These are phyloP conservation scores for Lathronympha strigana DNA, from an alignment of 2,888 invertebrate species.

Conservation along the genomic window DNA sequence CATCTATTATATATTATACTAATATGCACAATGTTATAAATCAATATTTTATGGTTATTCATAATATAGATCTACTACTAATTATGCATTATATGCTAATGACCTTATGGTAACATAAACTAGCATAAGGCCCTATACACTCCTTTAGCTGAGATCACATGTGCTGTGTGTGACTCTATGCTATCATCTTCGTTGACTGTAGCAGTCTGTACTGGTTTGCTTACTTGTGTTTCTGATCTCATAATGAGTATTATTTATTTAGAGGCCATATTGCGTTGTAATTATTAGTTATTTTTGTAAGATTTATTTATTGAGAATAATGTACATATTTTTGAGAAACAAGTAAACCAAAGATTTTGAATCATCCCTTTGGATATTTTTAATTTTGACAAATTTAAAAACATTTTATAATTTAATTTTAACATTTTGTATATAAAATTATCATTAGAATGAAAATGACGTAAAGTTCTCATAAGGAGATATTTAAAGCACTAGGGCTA, in stretches of 20 bases:
- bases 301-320: slow-evolving; percentile 64
- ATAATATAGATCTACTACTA: slow-evolving; percentile 63
- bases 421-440: slow-evolving; percentile 58
- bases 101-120: slow-evolving; percentile 35
- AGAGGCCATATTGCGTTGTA: slow-evolving; percentile 79
- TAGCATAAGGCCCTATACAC: slow-evolving; percentile 20
- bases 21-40: slow-evolving; percentile 82
- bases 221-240: slow-evolving; percentile 80
- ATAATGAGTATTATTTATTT: slow-evolving; percentile 83
- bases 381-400: slow-evolving; percentile 55
- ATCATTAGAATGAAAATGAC: slow-evolving; percentile 51
- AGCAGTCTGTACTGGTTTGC: slow-evolving; percentile 53
- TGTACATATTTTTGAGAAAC: slow-evolving; percentile 61
- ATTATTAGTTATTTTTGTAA: slow-evolving; percentile 67
- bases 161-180: slow-evolving; percentile 10
- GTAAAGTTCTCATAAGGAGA: slow-evolving; percentile 65
- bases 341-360: slow-evolving; percentile 76
- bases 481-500: slow-evolving; percentile 50
- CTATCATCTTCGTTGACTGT: slow-evolving; percentile 17
- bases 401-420: slow-evolving; percentile 51
- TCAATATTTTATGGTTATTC: slow-evolving; percentile 79
- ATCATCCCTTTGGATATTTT: slow-evolving; percentile 71
- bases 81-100: slow-evolving; percentile 45
- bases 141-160: slow-evolving; percentile 8
- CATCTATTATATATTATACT: slow-evolving; percentile 73